Evolutionary conservation across 2,888 invertebrate genomes (phyloP), one percentile per base, ranked within the genome.

Genomic region (Drosophila parthenogenetica): DNA sequence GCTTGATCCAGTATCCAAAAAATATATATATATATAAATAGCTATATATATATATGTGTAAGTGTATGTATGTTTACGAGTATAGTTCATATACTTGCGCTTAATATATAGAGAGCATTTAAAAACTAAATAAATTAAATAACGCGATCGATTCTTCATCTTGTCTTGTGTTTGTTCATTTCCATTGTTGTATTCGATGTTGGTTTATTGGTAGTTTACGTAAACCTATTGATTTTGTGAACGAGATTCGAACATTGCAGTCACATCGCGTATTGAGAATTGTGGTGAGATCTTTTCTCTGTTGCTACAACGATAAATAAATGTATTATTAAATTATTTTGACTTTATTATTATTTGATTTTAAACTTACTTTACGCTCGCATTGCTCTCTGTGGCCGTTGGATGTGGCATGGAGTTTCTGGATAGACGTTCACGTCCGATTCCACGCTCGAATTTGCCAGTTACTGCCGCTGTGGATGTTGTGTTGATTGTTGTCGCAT

Each of bases 181-280:
- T 54, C 35, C 25, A 37, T 35, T 42, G 50, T 49, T 62, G 65
- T 62, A 64, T 75, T 84, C 83, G 69, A 73, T 70, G 79, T 68
- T 48, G 73, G 72, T 74, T 13, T 35, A 11, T 35, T 35, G 66
- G 53, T 79, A 79, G 77, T 25, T 62, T 65, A 54, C 19, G 65
- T 77, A 64, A 83, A 62, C 79, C 82, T 91, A 91, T 86, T 92
- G 92, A 81, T 92, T 92, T 90, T 92, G 92, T 68, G 94, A 94
- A 91, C 95, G 95, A 90, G 95, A 95, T 92, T 96, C 96, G 90
- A 96, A 96, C 91, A 96, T 94, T 73, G 96, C 96, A 69, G 96
- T 95, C 94, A 96, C 96, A 91, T 96, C 96, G 83, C 95, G 94
- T 82, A 96, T 96, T 90, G 95, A 95, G 92, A 95, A 95, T 45